Conservation (phyloP, 1,140 invertebrate genomes). For the Epicauta chinensis region DNA sequence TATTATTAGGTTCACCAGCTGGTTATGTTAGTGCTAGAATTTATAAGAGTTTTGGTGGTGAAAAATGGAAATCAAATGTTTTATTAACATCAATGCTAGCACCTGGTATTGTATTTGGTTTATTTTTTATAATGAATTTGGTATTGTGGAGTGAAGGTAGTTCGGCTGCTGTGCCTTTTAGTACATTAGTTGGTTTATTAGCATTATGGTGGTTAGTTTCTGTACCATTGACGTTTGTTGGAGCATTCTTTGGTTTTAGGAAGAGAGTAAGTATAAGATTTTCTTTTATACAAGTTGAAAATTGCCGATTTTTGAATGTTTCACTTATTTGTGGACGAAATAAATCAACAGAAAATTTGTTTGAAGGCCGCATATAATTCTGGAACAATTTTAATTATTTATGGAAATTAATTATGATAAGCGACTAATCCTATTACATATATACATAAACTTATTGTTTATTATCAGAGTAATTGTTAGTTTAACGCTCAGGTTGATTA, state of each 20-base stretch:
- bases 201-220: slow-evolving; percentile 98
- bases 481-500: no score
- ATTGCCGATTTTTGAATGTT: no score
- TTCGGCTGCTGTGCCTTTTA: slow-evolving; percentile 94
- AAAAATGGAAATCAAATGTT: slow-evolving; percentile 98
- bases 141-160: slow-evolving; percentile 92
- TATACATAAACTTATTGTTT: no score
- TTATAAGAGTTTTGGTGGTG: slow-evolving; percentile 97
- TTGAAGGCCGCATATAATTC: no score
- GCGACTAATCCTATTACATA: no score
- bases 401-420: no score
- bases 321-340: no score
- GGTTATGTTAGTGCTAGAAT: slow-evolving; percentile 94
- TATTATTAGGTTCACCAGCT: slow-evolving; percentile 89
- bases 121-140: slow-evolving; percentile 96
- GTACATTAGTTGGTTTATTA: slow-evolving; percentile 92
- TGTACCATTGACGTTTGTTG: slow-evolving; percentile 94
- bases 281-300: no score
- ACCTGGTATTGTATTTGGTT: slow-evolving; percentile 79
- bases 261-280: slow-evolving; percentile 69
- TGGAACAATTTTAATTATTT: no score
- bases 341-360: no score
- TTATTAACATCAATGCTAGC: slow-evolving; percentile 85
- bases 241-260: slow-evolving; percentile 97
- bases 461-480: no score